Evolutionary conservation across 2,888 invertebrate genomes (phyloP).

Genomic region (Stegana nigrithorax): DNA sequence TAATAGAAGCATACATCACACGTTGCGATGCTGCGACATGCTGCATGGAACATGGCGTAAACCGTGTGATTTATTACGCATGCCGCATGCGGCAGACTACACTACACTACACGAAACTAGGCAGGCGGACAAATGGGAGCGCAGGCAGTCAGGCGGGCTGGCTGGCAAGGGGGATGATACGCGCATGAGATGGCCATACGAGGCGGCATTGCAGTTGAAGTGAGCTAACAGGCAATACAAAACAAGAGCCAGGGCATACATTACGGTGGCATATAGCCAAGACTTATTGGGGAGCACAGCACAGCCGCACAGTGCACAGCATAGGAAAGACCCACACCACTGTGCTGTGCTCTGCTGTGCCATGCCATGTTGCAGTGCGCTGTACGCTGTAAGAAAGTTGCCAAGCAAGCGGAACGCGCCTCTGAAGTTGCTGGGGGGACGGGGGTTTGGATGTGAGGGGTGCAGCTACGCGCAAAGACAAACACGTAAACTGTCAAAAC

Average conservation of each 20-base stretch:
- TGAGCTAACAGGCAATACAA: no score
- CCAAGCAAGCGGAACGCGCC: neutral
- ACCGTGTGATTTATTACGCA: conserved; percentile 67
- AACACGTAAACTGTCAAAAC: conserved; percentile 63
- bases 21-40: conserved; percentile 47
- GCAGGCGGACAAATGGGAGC: conserved; percentile 25
- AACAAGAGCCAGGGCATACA: neutral
- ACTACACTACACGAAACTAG: conserved; percentile 51
- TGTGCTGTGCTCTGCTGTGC: no score
- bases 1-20: conserved; percentile 67
- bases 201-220: no score
- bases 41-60: conserved; percentile 66
- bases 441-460: no score
- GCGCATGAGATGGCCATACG: no score
- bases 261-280: conserved; percentile 10
- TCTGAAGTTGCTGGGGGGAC: no score
- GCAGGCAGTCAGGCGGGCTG: conserved; percentile 36
- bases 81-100: conserved; percentile 61
- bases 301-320: neutral
- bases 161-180: neutral
- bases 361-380: no score
- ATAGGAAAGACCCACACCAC: neutral
- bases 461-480: conserved; percentile 53
- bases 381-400: no score
- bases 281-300: neutral